Evolutionary conservation across 2,797 vertebrate genomes (phyloP).

Genomic region (Chaetophractus vellerosus): DNA sequence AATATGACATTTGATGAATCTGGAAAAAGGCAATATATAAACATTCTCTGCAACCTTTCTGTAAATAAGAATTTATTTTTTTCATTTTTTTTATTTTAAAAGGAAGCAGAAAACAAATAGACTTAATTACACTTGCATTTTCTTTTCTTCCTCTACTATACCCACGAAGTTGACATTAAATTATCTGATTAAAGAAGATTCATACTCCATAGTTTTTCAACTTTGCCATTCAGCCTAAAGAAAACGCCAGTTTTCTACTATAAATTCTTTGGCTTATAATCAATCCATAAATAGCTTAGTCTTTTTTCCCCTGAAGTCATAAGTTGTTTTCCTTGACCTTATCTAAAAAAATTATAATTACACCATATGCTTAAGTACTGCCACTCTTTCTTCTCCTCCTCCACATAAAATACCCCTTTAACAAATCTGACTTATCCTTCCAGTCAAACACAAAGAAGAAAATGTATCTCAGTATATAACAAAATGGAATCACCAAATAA

Average conservation of each 20-base stretch:
- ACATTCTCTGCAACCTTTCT: conserved; percentile 21
- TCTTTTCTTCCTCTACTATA: not conserved
- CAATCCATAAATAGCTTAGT: not conserved
- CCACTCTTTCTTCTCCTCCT: not conserved
- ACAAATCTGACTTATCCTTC: not conserved
- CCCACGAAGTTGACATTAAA: conserved; percentile 1
- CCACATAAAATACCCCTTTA: not conserved
- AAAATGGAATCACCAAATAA: not conserved
- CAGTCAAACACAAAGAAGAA: not conserved
- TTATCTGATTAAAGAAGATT: not conserved
- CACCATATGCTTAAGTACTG: not conserved
- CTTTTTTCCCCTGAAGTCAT: not conserved
- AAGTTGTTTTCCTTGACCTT: too few species aligned
- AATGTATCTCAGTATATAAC: not conserved
- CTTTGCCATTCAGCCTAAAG: conserved; percentile 19
- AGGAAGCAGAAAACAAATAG: not conserved
- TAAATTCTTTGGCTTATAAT: not conserved
- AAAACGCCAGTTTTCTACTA: conserved; percentile 25
- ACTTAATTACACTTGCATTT: not conserved
- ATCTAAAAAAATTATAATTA: too few species aligned
- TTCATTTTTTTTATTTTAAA: conserved; percentile 36
- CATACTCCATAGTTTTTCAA: not conserved
- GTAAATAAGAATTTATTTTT: not conserved
- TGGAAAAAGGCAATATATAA: not conserved
- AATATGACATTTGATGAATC: not conserved